Evolutionary conservation across 2,113 vertebrate species (phyloP).

Genomic region (Cyrtonyx montezumae): DNA sequence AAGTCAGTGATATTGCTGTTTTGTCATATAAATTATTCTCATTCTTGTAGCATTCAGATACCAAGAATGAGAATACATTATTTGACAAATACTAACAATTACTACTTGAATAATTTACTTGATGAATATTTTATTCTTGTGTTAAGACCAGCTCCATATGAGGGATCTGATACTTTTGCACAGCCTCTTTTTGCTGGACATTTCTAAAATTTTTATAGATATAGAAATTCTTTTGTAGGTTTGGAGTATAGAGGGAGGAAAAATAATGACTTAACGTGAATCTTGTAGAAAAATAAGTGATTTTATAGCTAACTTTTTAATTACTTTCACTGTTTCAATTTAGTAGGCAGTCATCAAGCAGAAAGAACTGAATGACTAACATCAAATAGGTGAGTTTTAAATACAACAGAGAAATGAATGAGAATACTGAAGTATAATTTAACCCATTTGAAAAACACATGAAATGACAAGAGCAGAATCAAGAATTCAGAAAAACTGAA

Average conservation of each 20-base stretch:
- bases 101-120: conserved; percentile 61
- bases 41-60: conserved; percentile 26
- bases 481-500: not conserved
- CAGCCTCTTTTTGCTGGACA: not conserved
- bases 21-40: conserved; percentile 55
- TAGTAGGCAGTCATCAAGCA: not conserved
- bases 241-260: not conserved
- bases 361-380: not conserved
- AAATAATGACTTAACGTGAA: not conserved
- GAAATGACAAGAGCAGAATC: not conserved
- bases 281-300: not conserved
- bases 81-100: conserved; percentile 66
- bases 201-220: not conserved
- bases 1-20: conserved; percentile 22
- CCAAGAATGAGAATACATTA: conserved; percentile 46
- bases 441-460: not conserved
- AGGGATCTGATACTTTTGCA: not conserved
- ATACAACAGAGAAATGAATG: not conserved
- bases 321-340: not conserved
- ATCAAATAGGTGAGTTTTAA: not conserved
- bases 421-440: not conserved
- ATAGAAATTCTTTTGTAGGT: not conserved
- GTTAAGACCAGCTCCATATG: not conserved
- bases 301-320: not conserved
- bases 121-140: conserved; percentile 49